phyloP scores from a whole-genome alignment of 2,888 invertebrate genomes.

The Hoplodrina blanda region DNA sequence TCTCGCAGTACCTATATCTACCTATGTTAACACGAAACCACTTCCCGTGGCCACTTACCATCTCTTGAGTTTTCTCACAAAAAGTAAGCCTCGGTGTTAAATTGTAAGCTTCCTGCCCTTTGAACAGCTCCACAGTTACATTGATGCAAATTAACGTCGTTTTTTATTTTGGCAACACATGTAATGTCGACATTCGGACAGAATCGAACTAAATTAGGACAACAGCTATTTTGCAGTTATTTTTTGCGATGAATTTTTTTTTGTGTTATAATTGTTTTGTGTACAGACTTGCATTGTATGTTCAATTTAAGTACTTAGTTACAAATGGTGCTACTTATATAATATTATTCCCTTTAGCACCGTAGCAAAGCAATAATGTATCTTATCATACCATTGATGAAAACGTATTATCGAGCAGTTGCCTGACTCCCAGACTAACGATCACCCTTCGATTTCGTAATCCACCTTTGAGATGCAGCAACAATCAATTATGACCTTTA shows the following conservation, averaged over 20 bases:
- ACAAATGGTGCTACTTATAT: not conserved
- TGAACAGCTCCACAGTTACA: conserved; percentile 23
- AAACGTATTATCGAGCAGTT: conserved; percentile 41
- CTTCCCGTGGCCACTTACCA: conserved; percentile 50
- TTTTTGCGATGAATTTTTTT: not conserved
- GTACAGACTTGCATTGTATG: too few species aligned
- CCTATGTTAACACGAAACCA: conserved; percentile 31
- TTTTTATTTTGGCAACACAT: conserved; percentile 28
- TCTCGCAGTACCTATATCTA: conserved; percentile 29
- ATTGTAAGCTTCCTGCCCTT: conserved; percentile 54
- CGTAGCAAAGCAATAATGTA: conserved; percentile 18
- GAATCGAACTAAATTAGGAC: conserved; percentile 21
- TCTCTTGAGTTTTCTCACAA: conserved; percentile 33
- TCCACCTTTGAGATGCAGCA: conserved; percentile 58
- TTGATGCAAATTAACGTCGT: conserved; percentile 8
- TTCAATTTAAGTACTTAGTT: not conserved
- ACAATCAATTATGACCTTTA: conserved; percentile 64
- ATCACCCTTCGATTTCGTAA: conserved; percentile 75
- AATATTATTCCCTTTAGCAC: not conserved
- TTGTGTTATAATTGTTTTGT: not conserved
- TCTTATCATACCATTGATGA: conserved; percentile 25
- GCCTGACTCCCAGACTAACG: conserved; percentile 67
- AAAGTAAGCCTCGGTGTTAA: conserved; percentile 37
- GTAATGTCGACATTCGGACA: conserved; percentile 17
- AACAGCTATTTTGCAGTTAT: conserved; percentile 1